Evolutionary conservation across 1,140 invertebrate species (phyloP).

Genomic region (Papilio aristodemus): DNA sequence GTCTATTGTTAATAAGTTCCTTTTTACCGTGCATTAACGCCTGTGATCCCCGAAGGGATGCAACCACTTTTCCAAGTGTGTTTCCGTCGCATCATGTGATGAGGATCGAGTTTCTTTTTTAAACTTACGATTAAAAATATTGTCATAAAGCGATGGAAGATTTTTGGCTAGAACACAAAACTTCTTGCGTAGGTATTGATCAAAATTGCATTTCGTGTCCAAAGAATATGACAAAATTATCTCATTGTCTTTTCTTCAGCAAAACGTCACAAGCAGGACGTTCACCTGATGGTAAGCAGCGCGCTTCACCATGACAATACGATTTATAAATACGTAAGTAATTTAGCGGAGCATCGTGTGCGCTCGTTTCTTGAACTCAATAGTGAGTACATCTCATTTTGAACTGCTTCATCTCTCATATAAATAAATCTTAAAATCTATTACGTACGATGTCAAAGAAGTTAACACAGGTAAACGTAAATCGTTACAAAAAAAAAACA

Average conservation of each 20-base stretch:
- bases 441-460: background rate
- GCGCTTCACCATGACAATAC: conserved; percentile 11
- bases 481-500: background rate
- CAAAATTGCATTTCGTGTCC: background rate
- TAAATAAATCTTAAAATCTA: background rate
- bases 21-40: too few species aligned
- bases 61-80: too few species aligned
- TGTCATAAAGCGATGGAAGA: background rate
- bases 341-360: background rate
- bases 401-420: background rate
- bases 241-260: background rate
- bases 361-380: background rate
- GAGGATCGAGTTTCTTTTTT: too few species aligned
- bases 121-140: too few species aligned
- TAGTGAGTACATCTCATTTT: background rate
- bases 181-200: background rate
- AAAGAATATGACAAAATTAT: background rate
- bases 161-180: background rate
- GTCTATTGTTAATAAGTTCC: background rate
- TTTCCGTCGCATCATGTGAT: too few species aligned
- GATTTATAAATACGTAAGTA: conserved; percentile 10
- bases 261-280: background rate
- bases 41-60: too few species aligned
- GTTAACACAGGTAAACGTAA: background rate
- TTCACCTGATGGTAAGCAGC: background rate